Base-by-base conservation (phyloP, 2,113 vertebrate species). In the Lepisosteus osseus region DNA sequence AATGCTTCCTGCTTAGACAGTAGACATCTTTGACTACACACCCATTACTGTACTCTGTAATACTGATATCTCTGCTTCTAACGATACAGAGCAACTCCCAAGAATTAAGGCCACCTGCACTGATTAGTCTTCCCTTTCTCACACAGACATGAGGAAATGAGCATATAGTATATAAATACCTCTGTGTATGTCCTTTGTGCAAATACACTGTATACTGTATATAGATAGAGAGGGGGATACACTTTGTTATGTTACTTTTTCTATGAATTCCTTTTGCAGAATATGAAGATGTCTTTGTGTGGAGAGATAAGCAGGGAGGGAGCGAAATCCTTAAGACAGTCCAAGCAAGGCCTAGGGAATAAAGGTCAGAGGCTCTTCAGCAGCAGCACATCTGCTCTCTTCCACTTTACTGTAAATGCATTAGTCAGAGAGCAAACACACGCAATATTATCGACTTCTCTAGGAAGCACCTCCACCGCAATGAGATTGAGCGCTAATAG, bases 21-120 rank as follows among this genome's bases (percentile, higher is more conserved):
- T 5, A 51, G 1, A 6, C 47, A 6, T 5, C 5, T 9, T 1
- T 51, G 47, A 51, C 47, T 51, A 5, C 47, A 51, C 47, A 51
- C 47, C 47, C 9, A 9, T 51, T 5, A 1, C 0, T 29, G 1
- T 59, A 2, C 57, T 59, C n/a, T 59, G 12, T 13, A 5, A 13
- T 59, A 6, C 41, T 29, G 29, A 82, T 88, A 83, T 87, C 84
- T 88, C 82, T 89, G 89, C 91, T 90, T 87, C 86, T 90, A 88
- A 91, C 90, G 90, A 91, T 88, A 65, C 62, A 91, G 86, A 88
- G 85, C 86, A 90, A 88, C 86, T 91, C 90, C 87, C 89, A 89
- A 87, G 81, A 88, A 86, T 85, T 85, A 85, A 85, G 88, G 90
- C 91, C 92, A 93, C 90, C 91, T 91, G 91, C 90, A 79, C 88